phyloP scores from a whole-genome alignment of 2,113 vertebrate species.

The Globicephala melas region DNA sequence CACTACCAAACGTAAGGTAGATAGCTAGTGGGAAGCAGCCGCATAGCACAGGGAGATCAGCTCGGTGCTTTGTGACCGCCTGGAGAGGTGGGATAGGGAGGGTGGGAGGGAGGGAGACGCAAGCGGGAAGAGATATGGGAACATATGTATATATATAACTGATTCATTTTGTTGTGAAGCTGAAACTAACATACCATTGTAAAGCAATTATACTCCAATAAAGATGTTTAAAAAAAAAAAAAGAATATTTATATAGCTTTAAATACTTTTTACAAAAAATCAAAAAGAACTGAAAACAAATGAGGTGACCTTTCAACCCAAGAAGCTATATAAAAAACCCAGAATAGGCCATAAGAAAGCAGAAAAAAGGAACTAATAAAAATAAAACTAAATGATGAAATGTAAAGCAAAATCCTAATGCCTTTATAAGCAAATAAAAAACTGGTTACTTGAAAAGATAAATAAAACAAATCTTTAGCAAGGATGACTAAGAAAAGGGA shows the following conservation, averaged over 20 bases:
- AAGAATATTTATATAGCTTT: background rate
- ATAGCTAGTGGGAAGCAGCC: too few species aligned
- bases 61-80: too few species aligned
- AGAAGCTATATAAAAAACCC: background rate
- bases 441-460: background rate
- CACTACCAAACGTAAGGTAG: too few species aligned
- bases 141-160: too few species aligned
- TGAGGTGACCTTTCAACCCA: background rate
- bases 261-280: constrained; percentile 11
- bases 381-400: background rate
- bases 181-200: too few species aligned
- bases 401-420: background rate
- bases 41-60: too few species aligned
- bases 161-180: too few species aligned
- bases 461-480: background rate
- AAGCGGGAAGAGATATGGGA: too few species aligned
- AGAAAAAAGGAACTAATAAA: background rate
- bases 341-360: background rate
- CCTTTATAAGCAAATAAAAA: background rate
- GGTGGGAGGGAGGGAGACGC: too few species aligned
- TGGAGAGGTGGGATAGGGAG: too few species aligned
- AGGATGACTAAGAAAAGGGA: background rate
- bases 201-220: too few species aligned
- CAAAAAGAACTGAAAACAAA: background rate
- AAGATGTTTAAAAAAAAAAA: too few species aligned